phyloP scores from a whole-genome alignment of 2,113 vertebrate genomes.

The Hemibagrus wyckioides region DNA sequence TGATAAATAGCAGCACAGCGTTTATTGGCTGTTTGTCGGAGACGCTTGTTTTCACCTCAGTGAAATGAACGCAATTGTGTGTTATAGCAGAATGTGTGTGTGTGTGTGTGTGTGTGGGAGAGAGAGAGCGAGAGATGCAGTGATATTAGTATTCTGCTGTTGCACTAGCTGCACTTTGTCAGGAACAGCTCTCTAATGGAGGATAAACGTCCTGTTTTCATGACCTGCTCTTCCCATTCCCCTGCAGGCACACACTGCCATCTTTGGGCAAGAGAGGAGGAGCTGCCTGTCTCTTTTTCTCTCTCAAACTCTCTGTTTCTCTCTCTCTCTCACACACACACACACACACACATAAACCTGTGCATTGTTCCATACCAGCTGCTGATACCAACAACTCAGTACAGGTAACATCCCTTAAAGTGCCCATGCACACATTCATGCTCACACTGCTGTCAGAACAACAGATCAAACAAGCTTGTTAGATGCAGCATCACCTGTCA shows the following conservation, averaged over 20 bases:
- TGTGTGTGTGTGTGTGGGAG: constrained; percentile 34
- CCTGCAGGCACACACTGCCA: constrained; percentile 59
- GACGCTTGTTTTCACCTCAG: constrained; percentile 52
- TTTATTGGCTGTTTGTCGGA: constrained; percentile 55
- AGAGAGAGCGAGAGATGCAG: constrained; percentile 9
- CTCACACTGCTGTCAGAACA: background rate
- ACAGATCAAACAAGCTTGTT: background rate
- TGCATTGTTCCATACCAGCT: background rate
- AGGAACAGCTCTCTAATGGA: constrained; percentile 58
- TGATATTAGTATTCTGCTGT: constrained; percentile 55
- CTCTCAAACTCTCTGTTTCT: constrained; percentile 16
- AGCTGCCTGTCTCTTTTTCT: constrained; percentile 10
- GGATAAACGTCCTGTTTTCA: constrained; percentile 58
- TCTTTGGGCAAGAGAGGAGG: constrained; percentile 53
- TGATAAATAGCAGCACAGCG: constrained; percentile 53
- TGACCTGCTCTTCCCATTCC: constrained; percentile 54
- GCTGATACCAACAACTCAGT: background rate
- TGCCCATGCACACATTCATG: background rate
- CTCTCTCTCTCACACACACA: background rate
- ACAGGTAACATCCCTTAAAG: background rate
- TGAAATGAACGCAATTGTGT: constrained; percentile 57
- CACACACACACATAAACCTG: background rate
- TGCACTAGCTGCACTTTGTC: constrained; percentile 57
- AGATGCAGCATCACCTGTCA: background rate
- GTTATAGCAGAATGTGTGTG: constrained; percentile 39